Conservation (phyloP, 1,140 invertebrate genomes). For the Lineus longissimus region DNA sequence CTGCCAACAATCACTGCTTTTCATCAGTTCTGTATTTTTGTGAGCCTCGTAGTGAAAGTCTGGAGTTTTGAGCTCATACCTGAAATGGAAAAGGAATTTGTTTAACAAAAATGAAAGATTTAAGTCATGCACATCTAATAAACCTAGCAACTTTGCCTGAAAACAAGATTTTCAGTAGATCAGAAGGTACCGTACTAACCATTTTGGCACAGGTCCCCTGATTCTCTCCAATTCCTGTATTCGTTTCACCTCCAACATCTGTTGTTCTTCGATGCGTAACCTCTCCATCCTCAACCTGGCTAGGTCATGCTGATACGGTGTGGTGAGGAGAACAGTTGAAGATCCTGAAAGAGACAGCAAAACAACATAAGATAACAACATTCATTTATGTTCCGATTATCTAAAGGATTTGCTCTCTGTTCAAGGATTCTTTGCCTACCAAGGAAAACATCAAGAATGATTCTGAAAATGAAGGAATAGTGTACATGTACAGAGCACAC, state of each 20-base stretch:
- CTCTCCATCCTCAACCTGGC: constrained; percentile 33
- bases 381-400: background rate
- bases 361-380: background rate
- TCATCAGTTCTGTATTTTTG: constrained; percentile 35
- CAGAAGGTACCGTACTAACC: too few relatives aligned
- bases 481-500: too few relatives aligned
- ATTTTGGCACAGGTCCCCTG: constrained; percentile 38
- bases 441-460: too few relatives aligned
- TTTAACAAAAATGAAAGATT: background rate
- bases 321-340: constrained; percentile 23
- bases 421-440: too few relatives aligned
- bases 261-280: constrained; percentile 37
- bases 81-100: constrained; percentile 12
- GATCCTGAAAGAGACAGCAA: constrained; percentile 17
- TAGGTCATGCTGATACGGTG: constrained; percentile 34
- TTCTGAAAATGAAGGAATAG: too few relatives aligned
- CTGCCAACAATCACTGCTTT: constrained; percentile 26
- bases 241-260: constrained; percentile 37
- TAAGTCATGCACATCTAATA: too few relatives aligned
- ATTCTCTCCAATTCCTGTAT: constrained; percentile 37
- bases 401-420: too few relatives aligned
- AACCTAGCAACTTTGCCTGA: too few relatives aligned
- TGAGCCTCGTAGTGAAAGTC: constrained; percentile 36
- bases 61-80: constrained; percentile 32
- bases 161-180: too few relatives aligned